Conservation (phyloP, 2,797 vertebrate species). For the Aselliscus stoliczkanus region DNA sequence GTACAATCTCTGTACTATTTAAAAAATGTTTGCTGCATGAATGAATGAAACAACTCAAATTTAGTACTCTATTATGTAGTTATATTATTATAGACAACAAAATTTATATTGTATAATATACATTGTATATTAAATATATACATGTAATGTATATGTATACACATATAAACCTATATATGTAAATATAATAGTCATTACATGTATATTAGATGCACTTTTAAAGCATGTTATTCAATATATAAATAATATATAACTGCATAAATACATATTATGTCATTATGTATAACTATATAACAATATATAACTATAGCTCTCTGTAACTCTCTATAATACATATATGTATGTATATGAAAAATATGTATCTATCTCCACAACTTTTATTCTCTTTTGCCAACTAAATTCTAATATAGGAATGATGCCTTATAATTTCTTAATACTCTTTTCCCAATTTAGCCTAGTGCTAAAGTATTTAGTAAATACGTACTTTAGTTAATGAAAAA, state of each 20-base stretch:
- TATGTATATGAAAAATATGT: not conserved
- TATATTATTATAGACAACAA: not conserved
- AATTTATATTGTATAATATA: not conserved
- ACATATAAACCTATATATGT: not conserved
- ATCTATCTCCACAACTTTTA: not conserved
- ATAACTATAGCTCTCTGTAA: not conserved
- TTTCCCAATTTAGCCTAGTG: not conserved
- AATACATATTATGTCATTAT: not conserved
- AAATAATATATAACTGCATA: not conserved
- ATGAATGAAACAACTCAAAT: not conserved
- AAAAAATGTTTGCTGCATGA: not conserved
- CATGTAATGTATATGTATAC: not conserved
- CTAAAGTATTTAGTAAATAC: not conserved
- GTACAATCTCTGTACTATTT: not conserved
- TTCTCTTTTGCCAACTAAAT: not conserved
- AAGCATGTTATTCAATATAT: not conserved
- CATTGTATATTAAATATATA: not conserved
- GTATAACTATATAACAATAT: not conserved
- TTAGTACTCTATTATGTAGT: not conserved
- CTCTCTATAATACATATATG: not conserved
- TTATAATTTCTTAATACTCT: constrained; percentile 2
- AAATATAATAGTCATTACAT: not conserved
- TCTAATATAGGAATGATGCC: not conserved
- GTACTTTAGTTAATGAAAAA: not conserved
- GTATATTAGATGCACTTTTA: not conserved